Evolutionary conservation across 2,888 invertebrate genomes (phyloP), one percentile per base, ranked within the genome.

Genomic region (Mesopsocus fuscifrons): DNA sequence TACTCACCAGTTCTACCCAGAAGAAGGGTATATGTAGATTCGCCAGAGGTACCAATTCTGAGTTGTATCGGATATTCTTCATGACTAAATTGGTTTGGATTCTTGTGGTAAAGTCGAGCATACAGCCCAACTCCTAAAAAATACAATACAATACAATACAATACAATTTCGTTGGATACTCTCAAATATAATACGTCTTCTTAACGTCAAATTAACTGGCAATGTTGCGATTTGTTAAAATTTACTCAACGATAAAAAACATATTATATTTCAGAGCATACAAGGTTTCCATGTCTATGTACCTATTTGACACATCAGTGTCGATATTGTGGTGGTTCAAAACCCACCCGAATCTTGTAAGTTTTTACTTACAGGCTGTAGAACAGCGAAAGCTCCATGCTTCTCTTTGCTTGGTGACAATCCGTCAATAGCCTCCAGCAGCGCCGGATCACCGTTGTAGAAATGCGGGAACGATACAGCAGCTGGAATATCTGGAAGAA

Each of bases 71-170:
- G 0, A 74, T 72, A 33, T 67, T 64, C 15, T 72, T 64, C 50
- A 82, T 72, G 1, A 77, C 68, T 3, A 83, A 59, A 57, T 84
- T 84, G 17, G 79, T 70, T 58, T 84, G 84, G 31, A 82, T 63
- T 45, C 73, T 72, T 13, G 77, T 68, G 11, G 68, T 62, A 0
- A 76, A 66, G 18, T 65, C 57, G 45, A 83, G 49, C 0, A 82
- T 78, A 0, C 76, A 64, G 6, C 83, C 84, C 3, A 77, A 50
- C 44, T 65, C 65, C 71, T 82, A 47, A 13, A 48, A 47, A 15
- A 18, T 20, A 31, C 8, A 18, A 41, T 13, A 20, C 18, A 34
- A 16, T 30, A n/a, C n/a, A 23, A 5, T 9, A 15, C n/a, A 5
- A 0, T 15, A 16, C 20, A 26, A 26, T 26, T 26, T 6, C 6